Evolutionary conservation across 1,140 invertebrate species (phyloP), one percentile per base, ranked within the genome.

Genomic region (Aplysia californica): DNA sequence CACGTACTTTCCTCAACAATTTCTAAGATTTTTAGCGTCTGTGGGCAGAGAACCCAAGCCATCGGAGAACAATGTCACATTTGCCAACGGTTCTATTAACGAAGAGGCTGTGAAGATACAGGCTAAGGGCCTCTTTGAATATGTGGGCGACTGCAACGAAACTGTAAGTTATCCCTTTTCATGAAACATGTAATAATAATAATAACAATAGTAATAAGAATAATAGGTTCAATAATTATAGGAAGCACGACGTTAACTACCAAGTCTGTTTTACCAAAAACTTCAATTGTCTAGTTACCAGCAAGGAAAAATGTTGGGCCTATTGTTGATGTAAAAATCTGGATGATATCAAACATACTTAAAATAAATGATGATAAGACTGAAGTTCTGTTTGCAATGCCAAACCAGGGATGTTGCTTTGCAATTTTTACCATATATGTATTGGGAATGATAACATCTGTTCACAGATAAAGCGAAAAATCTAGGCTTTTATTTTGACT

Each of bases 11-110:
- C 78, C 77, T 84, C 77, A 77, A 80, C 59, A 3, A 41, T 26
- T 41, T 10, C 23, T 41, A 33, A 86, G 85, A 41, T 86, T 79
- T 77, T 68, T 86, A 41, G 81, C 80, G 21, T 84, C 84, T 15
- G 77, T 82, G 20, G 85, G 85, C 0, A 64, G 85, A 58, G 77
- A 75, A 26, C 79, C 82, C 23, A 76, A 77, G 31, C 78, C 85
- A 65, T 58, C 69, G n/a, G 38, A 78, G 18, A 82, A 79, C 38
- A 80, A 80, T 10, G 39, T 78, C 26, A 80, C 78, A 1, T 78
- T 77, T 58, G 35, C 35, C 0, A 82, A 81, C 74, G 80, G 79
- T 26, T 65, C 67, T 6, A 76, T 73, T 29, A 55, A 82, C 39
- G 68, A 77, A 31, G 71, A 69, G 0, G 58, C 44, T 0, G 75